Evolutionary conservation across 2,113 vertebrate genomes (phyloP).

Genomic region (Menura novaehollandiae): DNA sequence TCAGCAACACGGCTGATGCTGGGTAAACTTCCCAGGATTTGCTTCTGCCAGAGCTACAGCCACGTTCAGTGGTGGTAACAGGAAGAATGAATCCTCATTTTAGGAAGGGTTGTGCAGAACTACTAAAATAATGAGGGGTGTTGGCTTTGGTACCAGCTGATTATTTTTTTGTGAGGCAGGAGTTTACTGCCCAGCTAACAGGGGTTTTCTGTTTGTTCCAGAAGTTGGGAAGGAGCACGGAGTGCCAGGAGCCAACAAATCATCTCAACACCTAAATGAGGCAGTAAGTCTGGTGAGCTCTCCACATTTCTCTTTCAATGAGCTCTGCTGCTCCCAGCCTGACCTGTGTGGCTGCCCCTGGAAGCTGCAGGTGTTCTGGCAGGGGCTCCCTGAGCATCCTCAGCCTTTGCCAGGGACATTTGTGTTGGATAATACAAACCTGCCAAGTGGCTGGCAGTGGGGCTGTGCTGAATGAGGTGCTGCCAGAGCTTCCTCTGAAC

Average conservation of each 20-base stretch:
- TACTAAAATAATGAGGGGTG: not conserved
- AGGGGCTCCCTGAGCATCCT: not conserved
- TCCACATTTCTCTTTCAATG: not conserved
- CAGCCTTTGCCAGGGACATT: not conserved
- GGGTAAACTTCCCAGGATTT: not conserved
- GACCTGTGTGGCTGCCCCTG: not conserved
- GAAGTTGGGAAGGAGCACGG: not conserved
- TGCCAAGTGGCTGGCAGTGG: not conserved
- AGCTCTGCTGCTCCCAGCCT: not conserved
- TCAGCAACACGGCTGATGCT: rapidly evolving
- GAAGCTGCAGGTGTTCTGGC: not conserved
- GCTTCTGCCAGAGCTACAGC: not conserved
- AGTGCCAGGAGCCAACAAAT: not conserved
- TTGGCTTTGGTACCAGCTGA: not conserved
- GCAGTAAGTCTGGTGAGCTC: slow-evolving; percentile 12
- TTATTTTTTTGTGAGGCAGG: not conserved
- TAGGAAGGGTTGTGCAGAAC: not conserved
- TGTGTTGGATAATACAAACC: not conserved
- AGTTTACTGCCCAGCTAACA: not conserved
- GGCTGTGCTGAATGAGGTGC: not conserved
- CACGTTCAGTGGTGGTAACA: not conserved
- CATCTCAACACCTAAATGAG: slow-evolving; percentile 11
- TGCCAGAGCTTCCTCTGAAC: not conserved
- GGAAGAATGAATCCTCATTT: not conserved
- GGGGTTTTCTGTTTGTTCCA: not conserved